These are phyloP conservation scores for Unio delphinus DNA, from an alignment of 2,888 invertebrate genomes.

Conservation along the genomic window DNA sequence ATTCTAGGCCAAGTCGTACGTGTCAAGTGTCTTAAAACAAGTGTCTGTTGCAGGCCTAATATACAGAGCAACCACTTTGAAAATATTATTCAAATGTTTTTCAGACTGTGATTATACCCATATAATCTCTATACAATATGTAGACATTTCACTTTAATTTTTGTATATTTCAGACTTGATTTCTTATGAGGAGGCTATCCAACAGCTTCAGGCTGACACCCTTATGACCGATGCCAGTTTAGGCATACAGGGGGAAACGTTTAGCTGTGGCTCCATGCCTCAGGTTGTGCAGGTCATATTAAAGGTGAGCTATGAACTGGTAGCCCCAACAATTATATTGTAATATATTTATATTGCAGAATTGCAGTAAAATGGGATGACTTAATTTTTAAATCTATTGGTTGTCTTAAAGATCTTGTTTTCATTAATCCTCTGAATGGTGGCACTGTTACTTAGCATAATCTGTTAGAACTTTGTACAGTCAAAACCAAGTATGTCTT, in stretches of 20 bases:
- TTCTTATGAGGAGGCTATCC: conserved; percentile 83
- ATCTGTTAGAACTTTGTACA: no score
- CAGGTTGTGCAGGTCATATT: conserved; percentile 79
- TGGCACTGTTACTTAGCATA: no score
- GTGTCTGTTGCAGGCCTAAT: no score
- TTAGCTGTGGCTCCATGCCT: conserved; percentile 83
- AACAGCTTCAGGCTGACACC: conserved; percentile 83
- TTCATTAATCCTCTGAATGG: no score
- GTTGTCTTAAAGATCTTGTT: not conserved
- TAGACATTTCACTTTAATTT: not conserved
- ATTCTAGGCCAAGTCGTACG: no score
- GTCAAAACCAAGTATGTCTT: no score
- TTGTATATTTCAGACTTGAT: conserved; percentile 72
- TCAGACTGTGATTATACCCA: not conserved
- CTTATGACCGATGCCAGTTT: conserved; percentile 78
- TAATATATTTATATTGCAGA: no score
- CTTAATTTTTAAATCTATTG: conserved; percentile 3
- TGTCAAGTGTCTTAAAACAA: no score
- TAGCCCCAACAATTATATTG: no score
- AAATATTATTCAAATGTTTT: not conserved
- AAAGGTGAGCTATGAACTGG: conserved; percentile 74
- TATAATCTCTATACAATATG: no score
- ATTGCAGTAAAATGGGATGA: conserved; percentile 11
- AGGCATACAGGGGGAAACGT: conserved; percentile 78
- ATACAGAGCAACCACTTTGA: no score